Evolutionary conservation across 2,888 invertebrate species (phyloP), one percentile per base, ranked within the genome.

Genomic region (Prosapia bicincta): DNA sequence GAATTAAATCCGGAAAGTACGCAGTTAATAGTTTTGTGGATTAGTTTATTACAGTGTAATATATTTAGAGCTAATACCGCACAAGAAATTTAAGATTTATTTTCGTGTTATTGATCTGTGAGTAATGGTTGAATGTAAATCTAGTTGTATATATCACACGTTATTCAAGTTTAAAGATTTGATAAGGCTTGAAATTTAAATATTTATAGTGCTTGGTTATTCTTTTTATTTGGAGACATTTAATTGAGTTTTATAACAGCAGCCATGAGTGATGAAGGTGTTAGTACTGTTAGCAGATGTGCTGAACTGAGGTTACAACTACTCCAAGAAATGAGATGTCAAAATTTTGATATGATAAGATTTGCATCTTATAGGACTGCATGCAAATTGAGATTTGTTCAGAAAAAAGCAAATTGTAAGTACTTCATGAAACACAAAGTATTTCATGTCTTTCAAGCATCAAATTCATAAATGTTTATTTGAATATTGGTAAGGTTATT

Each of bases 331-430:
- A 91, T 95, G 90, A 90, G 95, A 80, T 90, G 94, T 81, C 96
- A 97, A 85, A 95, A 96, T 85, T 98, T 95, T 84, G 98, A 99
- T 86, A 91, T 95, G 79, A 99, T 99, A 83, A 90, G 98, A 82
- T 99, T 99, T 86, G 97, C 99, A 68, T 98, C 98, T 0, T 99
- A 99, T 86, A 90, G 99, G 80, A 98, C 98, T 3, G 98, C 99
- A 9, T 97, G 96, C 84, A 99, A 99, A 86, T 89, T 99, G 75
- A 89, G 98, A 82, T 99, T 97, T 87, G 96, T 99, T 78, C 99
- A 99, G 87, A 98, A 97, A 86, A 97, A 97, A 87, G 97, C 97
- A 82, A 97, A 97, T 85, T 89, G 97, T 97, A 87, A 92, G 96
- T 90, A 81, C 71, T 68, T 79, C 77, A 73, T 24, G 69, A 67